Evolutionary conservation across 1,140 invertebrate species (phyloP).

Genomic region (Drosophila melanica): DNA sequence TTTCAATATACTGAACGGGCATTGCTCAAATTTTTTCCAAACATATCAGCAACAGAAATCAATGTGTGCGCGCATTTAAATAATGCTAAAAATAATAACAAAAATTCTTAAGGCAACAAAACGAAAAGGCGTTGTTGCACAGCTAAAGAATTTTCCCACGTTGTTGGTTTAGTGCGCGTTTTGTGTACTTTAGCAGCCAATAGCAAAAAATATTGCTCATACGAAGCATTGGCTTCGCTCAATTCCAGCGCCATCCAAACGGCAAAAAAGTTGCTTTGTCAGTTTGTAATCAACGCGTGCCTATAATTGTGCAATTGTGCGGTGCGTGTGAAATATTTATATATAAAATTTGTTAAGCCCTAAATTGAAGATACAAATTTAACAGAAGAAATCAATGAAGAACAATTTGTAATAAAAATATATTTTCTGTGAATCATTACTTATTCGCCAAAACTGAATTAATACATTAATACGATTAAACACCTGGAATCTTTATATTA

Average conservation of each 20-base stretch:
- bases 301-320: constrained; percentile 53
- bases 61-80: constrained; percentile 49
- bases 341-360: neutral
- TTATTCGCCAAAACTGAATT: neutral
- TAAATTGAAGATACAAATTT: neutral
- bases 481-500: neutral
- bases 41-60: constrained; percentile 39
- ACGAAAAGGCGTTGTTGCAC: constrained; percentile 37
- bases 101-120: constrained; percentile 45
- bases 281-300: constrained; percentile 72
- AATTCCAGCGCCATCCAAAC: constrained; percentile 39
- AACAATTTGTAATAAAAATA: neutral
- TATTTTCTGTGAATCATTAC: neutral
- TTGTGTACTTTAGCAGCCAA: constrained; percentile 75
- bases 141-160: constrained; percentile 54
- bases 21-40: constrained; percentile 49
- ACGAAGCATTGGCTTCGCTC: constrained; percentile 59
- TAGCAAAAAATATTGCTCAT: constrained; percentile 68
- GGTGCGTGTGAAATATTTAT: constrained; percentile 52
- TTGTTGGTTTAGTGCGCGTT: constrained; percentile 42
- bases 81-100: constrained; percentile 59
- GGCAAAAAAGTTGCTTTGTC: constrained; percentile 43
- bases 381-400: no score
- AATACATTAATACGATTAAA: no score
- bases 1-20: constrained; percentile 9